phyloP scores from a whole-genome alignment of 2,797 vertebrate genomes.

The Iguana delicatissima region DNA sequence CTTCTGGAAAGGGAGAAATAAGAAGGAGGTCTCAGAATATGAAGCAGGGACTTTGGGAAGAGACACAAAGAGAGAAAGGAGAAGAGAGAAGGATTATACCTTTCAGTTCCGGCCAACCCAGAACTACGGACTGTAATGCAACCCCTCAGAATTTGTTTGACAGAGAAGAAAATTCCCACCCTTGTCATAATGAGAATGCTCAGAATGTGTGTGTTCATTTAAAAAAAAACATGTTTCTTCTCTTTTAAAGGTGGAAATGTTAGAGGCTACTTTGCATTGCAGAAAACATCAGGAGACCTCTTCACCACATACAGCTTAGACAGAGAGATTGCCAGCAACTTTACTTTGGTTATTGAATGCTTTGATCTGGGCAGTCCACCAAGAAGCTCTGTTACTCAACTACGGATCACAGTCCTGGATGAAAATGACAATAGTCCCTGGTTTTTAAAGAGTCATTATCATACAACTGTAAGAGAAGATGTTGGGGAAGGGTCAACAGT shows the following conservation, averaged over 20 bases:
- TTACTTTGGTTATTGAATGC: constrained; percentile 87
- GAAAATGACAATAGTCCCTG: constrained; percentile 90
- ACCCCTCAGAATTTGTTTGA: too few relatives aligned
- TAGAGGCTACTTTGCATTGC: constrained; percentile 84
- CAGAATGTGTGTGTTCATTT: constrained; percentile 46
- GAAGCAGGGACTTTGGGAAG: too few relatives aligned
- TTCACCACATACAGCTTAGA: constrained; percentile 85
- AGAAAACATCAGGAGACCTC: constrained; percentile 86
- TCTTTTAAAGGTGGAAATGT: constrained; percentile 83
- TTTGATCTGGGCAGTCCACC: constrained; percentile 83
- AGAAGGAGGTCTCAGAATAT: background rate
- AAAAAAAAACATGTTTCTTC: background rate
- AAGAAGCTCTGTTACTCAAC: constrained; percentile 80
- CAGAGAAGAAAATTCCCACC: background rate
- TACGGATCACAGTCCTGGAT: constrained; percentile 87
- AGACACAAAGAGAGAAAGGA: too few relatives aligned
- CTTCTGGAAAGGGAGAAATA: background rate
- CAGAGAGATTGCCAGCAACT: constrained; percentile 86
- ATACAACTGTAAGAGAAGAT: constrained; percentile 85
- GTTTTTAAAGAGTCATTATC: constrained; percentile 84
- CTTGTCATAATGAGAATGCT: constrained; percentile 32
- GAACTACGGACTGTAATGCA: background rate
- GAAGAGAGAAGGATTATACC: too few relatives aligned
- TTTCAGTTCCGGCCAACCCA: too few relatives aligned
- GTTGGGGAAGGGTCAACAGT: constrained; percentile 81